These are phyloP conservation scores for Scolopax rusticola DNA, from an alignment of 2,797 vertebrate genomes.

Conservation along the genomic window DNA sequence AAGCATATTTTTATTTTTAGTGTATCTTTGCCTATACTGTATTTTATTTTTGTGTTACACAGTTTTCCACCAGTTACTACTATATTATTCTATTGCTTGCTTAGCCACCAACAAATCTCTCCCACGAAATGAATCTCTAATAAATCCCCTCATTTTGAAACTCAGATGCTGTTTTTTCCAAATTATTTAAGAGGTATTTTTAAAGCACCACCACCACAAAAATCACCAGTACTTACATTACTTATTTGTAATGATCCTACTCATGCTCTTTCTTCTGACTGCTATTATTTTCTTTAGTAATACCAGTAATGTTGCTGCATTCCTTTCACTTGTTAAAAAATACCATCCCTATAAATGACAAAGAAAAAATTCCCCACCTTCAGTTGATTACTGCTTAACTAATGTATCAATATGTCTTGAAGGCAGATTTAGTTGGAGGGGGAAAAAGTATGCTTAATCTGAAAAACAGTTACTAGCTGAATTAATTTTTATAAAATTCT, in stretches of 20 bases:
- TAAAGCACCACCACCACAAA: neutral
- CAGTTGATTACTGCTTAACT: neutral
- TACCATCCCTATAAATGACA: neutral
- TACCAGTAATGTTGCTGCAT: neutral
- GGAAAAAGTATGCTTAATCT: neutral
- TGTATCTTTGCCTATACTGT: neutral
- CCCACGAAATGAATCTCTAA: neutral
- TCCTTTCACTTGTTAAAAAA: neutral
- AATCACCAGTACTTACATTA: neutral
- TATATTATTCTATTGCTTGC: neutral
- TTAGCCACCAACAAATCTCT: neutral
- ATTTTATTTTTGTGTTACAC: constrained; percentile 1
- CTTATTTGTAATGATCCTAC: neutral
- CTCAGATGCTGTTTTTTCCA: neutral
- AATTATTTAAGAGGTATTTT: neutral
- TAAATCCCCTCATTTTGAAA: constrained; percentile 29
- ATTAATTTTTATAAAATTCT: neutral
- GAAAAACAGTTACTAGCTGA: neutral
- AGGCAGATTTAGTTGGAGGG: neutral
- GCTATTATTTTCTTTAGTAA: neutral
- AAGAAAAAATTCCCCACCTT: neutral
- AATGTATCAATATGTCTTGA: neutral
- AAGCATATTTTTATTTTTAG: neutral
- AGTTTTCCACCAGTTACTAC: neutral
- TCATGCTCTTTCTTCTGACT: neutral